These are phyloP conservation scores for Nomada goodeniana DNA, from an alignment of 2,888 invertebrate species.

Conservation along the genomic window DNA sequence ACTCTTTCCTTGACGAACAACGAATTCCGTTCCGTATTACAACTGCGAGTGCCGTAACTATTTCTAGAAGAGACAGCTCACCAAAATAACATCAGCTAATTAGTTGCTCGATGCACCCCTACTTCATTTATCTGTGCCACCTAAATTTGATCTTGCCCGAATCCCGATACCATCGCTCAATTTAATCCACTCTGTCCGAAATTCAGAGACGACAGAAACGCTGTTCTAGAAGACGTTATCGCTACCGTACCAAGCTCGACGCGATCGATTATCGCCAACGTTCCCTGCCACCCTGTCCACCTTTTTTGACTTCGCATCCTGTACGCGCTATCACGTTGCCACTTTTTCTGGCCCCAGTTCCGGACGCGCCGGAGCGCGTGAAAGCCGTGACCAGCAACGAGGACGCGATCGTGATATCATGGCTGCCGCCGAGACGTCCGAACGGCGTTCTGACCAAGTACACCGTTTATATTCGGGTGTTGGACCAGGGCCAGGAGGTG, in stretches of 20 bases:
- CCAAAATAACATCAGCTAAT: too few species aligned
- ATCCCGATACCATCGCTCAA: too few species aligned
- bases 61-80: too few species aligned
- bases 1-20: too few species aligned
- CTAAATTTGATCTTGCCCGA: too few species aligned
- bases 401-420: slow-evolving; percentile 87
- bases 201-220: slow-evolving; percentile 23
- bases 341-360: slow-evolving; percentile 82
- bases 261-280: slow-evolving; percentile 32
- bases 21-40: too few species aligned
- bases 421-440: slow-evolving; percentile 87
- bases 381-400: slow-evolving; percentile 87
- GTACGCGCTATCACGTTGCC: background rate
- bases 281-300: background rate
- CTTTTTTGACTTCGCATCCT: background rate
- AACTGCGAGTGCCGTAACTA: too few species aligned
- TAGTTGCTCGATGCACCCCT: too few species aligned
- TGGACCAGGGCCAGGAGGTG: slow-evolving; percentile 86
- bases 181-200: background rate
- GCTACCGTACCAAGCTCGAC: background rate
- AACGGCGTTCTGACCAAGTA: slow-evolving; percentile 88
- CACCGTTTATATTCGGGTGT: slow-evolving; percentile 86
- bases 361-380: slow-evolving; percentile 87
- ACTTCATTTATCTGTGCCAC: too few species aligned
- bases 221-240: background rate